Evolutionary conservation across 2,113 vertebrate species (phyloP), one percentile per base, ranked within the genome.

Genomic region (Oophaga pumilio): DNA sequence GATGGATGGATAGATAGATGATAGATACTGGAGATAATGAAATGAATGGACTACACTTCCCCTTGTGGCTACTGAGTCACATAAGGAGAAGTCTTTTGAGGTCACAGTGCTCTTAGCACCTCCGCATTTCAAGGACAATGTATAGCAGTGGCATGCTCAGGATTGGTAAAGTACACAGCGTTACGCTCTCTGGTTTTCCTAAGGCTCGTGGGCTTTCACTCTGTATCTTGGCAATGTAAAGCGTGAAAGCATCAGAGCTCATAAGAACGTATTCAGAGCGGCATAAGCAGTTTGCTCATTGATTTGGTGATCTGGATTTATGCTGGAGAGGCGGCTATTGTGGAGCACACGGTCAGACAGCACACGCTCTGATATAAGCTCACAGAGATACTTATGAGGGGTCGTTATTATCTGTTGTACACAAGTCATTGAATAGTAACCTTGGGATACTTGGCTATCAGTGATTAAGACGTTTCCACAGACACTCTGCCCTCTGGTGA

Each of bases 281-380:
- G 89, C 81, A 88, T 90, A 89, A 90, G 87, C 89, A 90, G 90
- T 92, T 90, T 92, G 89, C 89, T 90, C 92, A 92, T 90, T 93
- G 91, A 94, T 92, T 91, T 91, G 91, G 89, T 91, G 91, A 88
- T 92, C 88, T 80, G 90, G 87, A 76, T 64, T 89, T 89, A 93
- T 85, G 89, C 90, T 91, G 89, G 89, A 91, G 89, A 91, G 91
- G 91, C 93, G 92, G 89, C 86, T 56, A 91, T 87, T 87, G 86
- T 88, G 62, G 15, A 82, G 43, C 43, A 56, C 43, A 14, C 33
- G 66, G 79, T 79, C 71, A 49, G 77, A 52, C 50, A 82, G 79
- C 68, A 73, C 52, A 22, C 59, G 69, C 85, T 81, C 81, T 87
- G 77, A 82, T 79, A 87, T 82, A 82, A 87, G 82, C 86, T 82